Conservation (phyloP, 2,888 invertebrate species). For the Mythimna lalbum region DNA sequence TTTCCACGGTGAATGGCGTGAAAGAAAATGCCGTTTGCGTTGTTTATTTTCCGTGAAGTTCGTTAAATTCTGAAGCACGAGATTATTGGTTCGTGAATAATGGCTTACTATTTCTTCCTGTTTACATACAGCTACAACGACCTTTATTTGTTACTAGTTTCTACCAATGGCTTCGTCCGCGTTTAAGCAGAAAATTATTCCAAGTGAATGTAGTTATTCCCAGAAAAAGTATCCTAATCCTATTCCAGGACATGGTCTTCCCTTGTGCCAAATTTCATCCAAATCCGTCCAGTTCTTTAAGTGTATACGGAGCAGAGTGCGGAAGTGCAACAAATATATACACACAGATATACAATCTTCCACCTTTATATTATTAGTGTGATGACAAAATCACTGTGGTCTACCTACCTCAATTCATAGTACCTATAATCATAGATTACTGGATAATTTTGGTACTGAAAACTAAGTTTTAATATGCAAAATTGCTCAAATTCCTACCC, state of each 20-base stretch:
- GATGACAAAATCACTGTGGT: conserved; percentile 2
- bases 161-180: too few relatives aligned
- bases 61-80: conserved; percentile 18
- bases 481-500: not conserved
- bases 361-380: too few relatives aligned
- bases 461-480: conserved; percentile 4
- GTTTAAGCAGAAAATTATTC: too few relatives aligned
- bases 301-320: too few relatives aligned
- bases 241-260: too few relatives aligned
- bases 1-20: conserved; percentile 24
- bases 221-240: too few relatives aligned
- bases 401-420: not conserved
- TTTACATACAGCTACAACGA: conserved; percentile 25
- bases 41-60: conserved; percentile 36
- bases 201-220: too few relatives aligned
- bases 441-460: not conserved
- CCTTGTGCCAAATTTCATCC: too few relatives aligned
- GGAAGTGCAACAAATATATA: too few relatives aligned
- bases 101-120: conserved; percentile 37
- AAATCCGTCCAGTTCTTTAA: too few relatives aligned
- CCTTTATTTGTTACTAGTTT: conserved; percentile 11
- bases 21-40: conserved; percentile 26
- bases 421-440: not conserved
- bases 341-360: too few relatives aligned
- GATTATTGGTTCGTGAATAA: conserved; percentile 35